Evolutionary conservation across 2,888 invertebrate genomes (phyloP).

Genomic region (Synanthedon vespiformis): DNA sequence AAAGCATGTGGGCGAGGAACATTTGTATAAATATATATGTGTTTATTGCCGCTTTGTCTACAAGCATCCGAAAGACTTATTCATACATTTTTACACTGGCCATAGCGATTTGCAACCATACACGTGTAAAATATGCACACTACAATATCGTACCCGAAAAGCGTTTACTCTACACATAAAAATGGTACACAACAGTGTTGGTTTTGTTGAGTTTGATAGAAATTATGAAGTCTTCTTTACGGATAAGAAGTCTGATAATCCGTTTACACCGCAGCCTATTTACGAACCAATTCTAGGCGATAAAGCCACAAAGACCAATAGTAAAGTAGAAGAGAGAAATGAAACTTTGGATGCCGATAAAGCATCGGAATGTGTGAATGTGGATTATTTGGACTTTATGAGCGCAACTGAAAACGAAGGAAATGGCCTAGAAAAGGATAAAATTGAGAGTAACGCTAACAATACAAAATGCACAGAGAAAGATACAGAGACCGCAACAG

Average conservation of each 20-base stretch:
- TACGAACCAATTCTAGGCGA: slow-evolving; percentile 1
- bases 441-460: slow-evolving; percentile 12
- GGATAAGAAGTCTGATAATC: slow-evolving; percentile 35
- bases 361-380: neutral
- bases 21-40: slow-evolving; percentile 48
- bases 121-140: slow-evolving; percentile 44
- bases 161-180: slow-evolving; percentile 51
- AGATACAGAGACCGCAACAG: slow-evolving; percentile 14
- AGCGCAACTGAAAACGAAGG: neutral
- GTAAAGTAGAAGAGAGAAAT: too few relatives aligned
- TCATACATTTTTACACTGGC: slow-evolving; percentile 37
- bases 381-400: too few relatives aligned
- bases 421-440: neutral
- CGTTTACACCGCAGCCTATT: slow-evolving; percentile 20
- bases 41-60: slow-evolving; percentile 30
- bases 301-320: neutral
- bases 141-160: slow-evolving; percentile 34
- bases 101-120: slow-evolving; percentile 45
- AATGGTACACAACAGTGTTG: slow-evolving; percentile 36
- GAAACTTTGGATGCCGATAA: neutral
- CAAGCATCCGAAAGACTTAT: slow-evolving; percentile 46
- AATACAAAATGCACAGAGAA: slow-evolving; percentile 3
- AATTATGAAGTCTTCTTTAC: slow-evolving; percentile 47
- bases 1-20: slow-evolving; percentile 24
- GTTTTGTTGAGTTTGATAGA: slow-evolving; percentile 50